Conservation (phyloP, 2,113 vertebrate species). For the Pangasianodon hypophthalmus region DNA sequence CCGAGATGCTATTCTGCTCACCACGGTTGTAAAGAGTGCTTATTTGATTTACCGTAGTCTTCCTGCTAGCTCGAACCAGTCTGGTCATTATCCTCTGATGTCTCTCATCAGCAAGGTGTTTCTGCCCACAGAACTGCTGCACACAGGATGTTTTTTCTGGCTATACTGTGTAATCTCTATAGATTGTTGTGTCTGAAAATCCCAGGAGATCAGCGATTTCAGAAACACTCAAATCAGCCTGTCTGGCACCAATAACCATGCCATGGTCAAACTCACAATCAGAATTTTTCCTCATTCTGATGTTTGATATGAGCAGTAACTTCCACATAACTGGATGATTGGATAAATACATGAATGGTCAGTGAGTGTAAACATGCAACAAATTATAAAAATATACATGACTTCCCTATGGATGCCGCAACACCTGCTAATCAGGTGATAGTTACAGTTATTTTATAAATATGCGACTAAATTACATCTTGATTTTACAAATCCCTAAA, state of each 20-base stretch:
- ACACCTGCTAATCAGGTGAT: not conserved
- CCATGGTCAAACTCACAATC: too few species aligned
- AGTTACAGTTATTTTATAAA: too few species aligned
- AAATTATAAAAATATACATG: not conserved
- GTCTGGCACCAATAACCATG: not conserved
- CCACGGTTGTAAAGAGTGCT: not conserved
- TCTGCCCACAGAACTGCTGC: not conserved
- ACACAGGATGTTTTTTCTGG: too few species aligned
- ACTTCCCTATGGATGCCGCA: not conserved
- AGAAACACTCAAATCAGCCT: not conserved
- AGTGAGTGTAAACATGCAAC: too few species aligned
- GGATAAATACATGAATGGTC: not conserved
- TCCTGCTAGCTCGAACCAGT: not conserved
- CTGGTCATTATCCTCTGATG: not conserved
- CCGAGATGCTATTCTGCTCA: not conserved
- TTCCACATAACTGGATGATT: not conserved
- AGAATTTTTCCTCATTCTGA: not conserved
- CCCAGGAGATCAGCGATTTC: not conserved
- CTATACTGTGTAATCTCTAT: not conserved
- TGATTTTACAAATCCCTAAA: not conserved
- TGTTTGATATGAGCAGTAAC: not conserved
- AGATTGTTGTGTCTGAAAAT: not conserved
- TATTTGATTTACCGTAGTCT: not conserved
- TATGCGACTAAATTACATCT: too few species aligned
- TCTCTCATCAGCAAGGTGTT: not conserved